phyloP scores from a whole-genome alignment of 1,140 invertebrate species.

The Babylonia areolata region DNA sequence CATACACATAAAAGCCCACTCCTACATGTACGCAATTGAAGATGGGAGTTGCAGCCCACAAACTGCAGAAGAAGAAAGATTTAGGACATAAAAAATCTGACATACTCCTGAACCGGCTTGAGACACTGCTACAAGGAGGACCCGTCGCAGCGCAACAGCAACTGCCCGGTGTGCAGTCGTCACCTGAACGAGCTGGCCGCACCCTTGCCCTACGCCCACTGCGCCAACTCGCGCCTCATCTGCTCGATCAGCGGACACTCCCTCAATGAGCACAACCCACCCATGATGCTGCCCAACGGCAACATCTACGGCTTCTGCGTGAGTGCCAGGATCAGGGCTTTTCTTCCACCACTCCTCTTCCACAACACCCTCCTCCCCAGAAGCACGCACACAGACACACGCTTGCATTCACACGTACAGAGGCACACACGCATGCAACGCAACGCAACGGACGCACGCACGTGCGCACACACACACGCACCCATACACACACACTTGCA shows the following conservation, averaged over 20 bases:
- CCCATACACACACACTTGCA: background rate
- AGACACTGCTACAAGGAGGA: constrained; percentile 78
- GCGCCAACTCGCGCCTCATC: constrained; percentile 93
- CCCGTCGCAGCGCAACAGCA: constrained; percentile 80
- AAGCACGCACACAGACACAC: background rate
- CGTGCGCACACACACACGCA: background rate
- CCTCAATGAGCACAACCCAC: constrained; percentile 98
- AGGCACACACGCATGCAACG: no score
- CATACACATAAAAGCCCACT: no score
- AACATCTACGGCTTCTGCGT: constrained; percentile 98
- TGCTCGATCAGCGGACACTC: constrained; percentile 93
- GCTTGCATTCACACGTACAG: no score
- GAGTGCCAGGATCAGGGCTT: constrained; percentile 58
- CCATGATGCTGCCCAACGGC: constrained; percentile 98
- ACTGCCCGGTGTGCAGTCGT: constrained; percentile 95
- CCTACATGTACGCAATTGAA: no score
- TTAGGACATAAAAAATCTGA: no score
- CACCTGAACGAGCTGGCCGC: constrained; percentile 91
- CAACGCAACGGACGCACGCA: no score
- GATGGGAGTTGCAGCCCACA: no score
- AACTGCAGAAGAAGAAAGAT: no score
- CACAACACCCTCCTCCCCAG: background rate
- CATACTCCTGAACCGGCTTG: constrained; percentile 47
- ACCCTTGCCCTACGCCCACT: constrained; percentile 94
- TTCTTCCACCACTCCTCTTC: background rate